Evolutionary conservation across 1,140 invertebrate species (phyloP).

Genomic region (Pseudomyrmex sp.): DNA sequence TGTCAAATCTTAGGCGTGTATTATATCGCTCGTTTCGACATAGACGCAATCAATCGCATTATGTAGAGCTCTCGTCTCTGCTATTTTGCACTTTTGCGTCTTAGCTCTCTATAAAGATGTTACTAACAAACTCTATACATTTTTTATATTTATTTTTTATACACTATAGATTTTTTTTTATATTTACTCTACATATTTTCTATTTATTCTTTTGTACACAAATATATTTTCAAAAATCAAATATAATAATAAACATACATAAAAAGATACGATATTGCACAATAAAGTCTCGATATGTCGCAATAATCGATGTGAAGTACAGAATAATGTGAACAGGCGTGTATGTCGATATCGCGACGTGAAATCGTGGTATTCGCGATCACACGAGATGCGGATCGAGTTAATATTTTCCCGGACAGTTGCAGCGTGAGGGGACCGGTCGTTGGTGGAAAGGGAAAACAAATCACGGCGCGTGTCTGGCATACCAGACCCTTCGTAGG

Average conservation of each 20-base stretch:
- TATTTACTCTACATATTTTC: background rate
- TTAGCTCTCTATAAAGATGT: too few relatives aligned
- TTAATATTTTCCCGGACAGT: constrained; percentile 73
- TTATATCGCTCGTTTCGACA: background rate
- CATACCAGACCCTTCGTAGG: constrained; percentile 82
- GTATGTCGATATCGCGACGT: constrained; percentile 36
- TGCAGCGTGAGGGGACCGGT: constrained; percentile 48
- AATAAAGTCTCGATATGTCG: background rate
- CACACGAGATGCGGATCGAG: constrained; percentile 68
- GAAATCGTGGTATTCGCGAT: constrained; percentile 52
- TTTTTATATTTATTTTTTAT: background rate
- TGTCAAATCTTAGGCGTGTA: constrained; percentile 38
- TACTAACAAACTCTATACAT: background rate
- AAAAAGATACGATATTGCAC: background rate
- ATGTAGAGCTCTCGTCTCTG: constrained; percentile 13
- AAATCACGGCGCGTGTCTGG: constrained; percentile 83
- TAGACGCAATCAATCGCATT: constrained; percentile 13
- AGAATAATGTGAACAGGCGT: constrained; percentile 13
- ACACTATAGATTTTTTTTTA: background rate
- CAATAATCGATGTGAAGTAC: background rate
- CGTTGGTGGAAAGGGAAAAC: constrained; percentile 75
- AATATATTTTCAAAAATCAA: too few relatives aligned
- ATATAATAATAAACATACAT: too few relatives aligned
- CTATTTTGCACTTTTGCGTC: constrained; percentile 16
- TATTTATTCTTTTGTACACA: too few relatives aligned